Conservation (phyloP, 2,797 vertebrate species). For the Chrosomus eos region DNA sequence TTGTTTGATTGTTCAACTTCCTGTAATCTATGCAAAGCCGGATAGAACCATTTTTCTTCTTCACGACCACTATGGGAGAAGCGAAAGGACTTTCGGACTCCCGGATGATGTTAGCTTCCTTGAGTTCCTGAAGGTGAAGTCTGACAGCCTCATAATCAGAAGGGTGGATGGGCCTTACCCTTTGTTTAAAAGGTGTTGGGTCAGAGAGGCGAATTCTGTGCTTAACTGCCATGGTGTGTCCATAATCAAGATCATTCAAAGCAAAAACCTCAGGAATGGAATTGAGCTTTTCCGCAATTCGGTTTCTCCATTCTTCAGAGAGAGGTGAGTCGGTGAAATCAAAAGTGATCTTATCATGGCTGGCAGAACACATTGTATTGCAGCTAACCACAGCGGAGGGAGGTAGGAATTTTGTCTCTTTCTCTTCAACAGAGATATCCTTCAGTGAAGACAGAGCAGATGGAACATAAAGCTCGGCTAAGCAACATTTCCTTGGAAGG, state of each 20-base stretch:
- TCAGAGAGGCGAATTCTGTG: background rate
- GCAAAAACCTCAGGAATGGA: constrained; percentile 1
- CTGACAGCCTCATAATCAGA: constrained; percentile 18
- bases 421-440: too few relatives aligned
- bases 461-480: too few relatives aligned
- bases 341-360: background rate
- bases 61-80: background rate
- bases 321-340: background rate
- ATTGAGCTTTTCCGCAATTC: background rate
- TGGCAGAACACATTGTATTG: background rate
- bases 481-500: too few relatives aligned
- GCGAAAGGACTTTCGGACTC: background rate
- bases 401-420: too few relatives aligned
- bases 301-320: background rate
- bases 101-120: background rate
- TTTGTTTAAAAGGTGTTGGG: constrained; percentile 42
- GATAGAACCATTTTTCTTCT: background rate
- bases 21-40: background rate
- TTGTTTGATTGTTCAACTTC: background rate
- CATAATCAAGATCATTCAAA: constrained; percentile 20
- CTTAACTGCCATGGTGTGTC: constrained; percentile 30
- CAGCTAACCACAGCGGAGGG: too few relatives aligned
- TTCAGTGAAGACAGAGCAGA: too few relatives aligned
- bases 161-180: constrained; percentile 32
- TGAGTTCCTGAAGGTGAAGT: constrained; percentile 42